Percentiles rank a stretch among this genome's conserved stretches.
phyloP scores from a whole-genome alignment of 1,140 invertebrate genomes.

The Sipha flava region DNA sequence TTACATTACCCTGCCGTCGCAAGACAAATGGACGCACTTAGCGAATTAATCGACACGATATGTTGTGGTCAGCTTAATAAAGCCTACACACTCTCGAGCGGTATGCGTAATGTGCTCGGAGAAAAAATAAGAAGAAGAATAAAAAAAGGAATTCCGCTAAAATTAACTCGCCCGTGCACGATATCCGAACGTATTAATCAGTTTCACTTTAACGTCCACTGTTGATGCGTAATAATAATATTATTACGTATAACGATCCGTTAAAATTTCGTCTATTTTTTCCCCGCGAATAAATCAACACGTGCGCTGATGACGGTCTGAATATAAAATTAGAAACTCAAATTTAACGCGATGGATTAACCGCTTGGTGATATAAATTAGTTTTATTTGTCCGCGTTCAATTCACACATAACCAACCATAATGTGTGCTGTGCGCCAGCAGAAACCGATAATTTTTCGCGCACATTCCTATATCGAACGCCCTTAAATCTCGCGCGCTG shows the following conservation, averaged over 20 bases:
- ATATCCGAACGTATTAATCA: neutral
- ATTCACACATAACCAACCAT: too few species aligned
- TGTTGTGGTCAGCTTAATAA: neutral
- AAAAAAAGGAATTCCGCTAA: neutral
- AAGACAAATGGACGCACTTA: neutral
- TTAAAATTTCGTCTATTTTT: neutral
- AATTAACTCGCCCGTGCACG: neutral
- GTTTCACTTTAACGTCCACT: neutral
- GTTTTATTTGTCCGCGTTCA: neutral
- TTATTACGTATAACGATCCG: neutral
- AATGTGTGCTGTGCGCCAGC: too few species aligned
- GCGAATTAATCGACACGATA: neutral
- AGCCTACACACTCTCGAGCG: neutral
- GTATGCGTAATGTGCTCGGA: too few species aligned
- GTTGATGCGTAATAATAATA: too few species aligned
- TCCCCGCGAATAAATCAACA: neutral
- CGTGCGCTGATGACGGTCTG: neutral
- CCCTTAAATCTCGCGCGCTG: too few species aligned
- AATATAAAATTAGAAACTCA: neutral
- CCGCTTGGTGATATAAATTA: neutral
- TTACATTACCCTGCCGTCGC: neutral
- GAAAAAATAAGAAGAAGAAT: neutral
- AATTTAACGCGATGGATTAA: neutral
- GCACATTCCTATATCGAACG: too few species aligned
- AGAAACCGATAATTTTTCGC: too few species aligned